Evolutionary conservation across 2,797 vertebrate genomes (phyloP).

Genomic region (Platyrinchus mystaceus): DNA sequence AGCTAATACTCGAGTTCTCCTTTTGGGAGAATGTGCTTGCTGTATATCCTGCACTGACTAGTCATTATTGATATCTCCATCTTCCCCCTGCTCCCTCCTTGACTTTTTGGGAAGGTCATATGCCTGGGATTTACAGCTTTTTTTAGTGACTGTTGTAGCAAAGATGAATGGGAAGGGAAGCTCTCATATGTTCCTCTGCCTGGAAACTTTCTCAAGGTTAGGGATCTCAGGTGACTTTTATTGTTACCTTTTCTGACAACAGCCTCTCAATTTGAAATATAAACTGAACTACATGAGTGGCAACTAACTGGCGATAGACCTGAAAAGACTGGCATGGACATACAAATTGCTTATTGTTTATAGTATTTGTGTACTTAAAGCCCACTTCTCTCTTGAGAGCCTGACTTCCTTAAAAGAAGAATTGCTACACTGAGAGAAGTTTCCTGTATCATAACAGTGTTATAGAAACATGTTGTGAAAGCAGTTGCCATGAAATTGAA

Average conservation of each 20-base stretch:
- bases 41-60: background rate
- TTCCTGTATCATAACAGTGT: constrained; percentile 49
- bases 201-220: constrained; percentile 32
- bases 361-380: constrained; percentile 45
- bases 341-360: constrained; percentile 22
- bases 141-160: background rate
- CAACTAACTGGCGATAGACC: background rate
- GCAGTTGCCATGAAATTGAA: constrained; percentile 80
- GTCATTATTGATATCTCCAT: background rate
- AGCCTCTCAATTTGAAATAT: constrained; percentile 20
- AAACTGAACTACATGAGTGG: background rate
- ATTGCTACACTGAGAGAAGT: constrained; percentile 42
- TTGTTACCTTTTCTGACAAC: constrained; percentile 11
- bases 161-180: constrained; percentile 6
- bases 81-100: background rate
- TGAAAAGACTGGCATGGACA: background rate
- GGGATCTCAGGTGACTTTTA: constrained; percentile 10
- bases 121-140: background rate
- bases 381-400: constrained; percentile 31
- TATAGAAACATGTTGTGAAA: constrained; percentile 70
- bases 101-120: constrained; percentile 9
- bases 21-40: background rate
- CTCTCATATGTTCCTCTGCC: background rate
- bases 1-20: background rate
- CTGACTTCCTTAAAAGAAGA: constrained; percentile 22